These are phyloP conservation scores for Morinoia aosen DNA, from an alignment of 2,888 invertebrate species.

Conservation along the genomic window DNA sequence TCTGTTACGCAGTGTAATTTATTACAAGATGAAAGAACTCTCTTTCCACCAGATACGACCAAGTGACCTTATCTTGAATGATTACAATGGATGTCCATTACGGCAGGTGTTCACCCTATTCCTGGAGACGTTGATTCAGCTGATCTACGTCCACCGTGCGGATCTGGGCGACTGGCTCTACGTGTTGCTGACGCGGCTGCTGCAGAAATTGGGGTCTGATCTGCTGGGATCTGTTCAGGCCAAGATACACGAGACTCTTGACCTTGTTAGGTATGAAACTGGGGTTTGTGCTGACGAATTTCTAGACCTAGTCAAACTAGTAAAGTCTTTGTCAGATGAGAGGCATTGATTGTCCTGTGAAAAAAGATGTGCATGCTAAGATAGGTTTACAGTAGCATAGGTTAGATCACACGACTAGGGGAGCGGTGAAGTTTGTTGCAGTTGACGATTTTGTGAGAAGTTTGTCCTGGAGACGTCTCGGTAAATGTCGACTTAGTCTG, in stretches of 20 bases:
- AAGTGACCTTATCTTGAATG: neutral
- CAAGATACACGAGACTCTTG: constrained; percentile 89
- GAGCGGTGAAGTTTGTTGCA: too few relatives aligned
- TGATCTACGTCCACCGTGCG: constrained; percentile 86
- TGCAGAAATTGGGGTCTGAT: constrained; percentile 92
- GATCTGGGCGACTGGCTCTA: constrained; percentile 95
- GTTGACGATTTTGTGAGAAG: too few relatives aligned
- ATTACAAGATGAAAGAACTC: too few relatives aligned
- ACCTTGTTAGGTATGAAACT: constrained; percentile 78
- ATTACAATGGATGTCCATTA: neutral
- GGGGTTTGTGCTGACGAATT: neutral
- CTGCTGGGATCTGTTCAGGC: constrained; percentile 90
- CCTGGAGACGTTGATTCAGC: constrained; percentile 91
- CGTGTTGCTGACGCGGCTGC: constrained; percentile 86
- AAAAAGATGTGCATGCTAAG: neutral
- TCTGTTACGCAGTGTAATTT: too few relatives aligned
- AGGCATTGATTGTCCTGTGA: neutral
- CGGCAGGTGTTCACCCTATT: constrained; percentile 87
- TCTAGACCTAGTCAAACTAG: neutral
- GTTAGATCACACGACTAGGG: too few relatives aligned
- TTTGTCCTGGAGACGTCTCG: too few relatives aligned
- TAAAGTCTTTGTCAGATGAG: neutral
- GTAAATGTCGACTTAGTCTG: too few relatives aligned
- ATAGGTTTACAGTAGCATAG: neutral
- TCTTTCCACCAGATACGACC: neutral